Percentiles rank a stretch among this genome's conserved stretches.
These are phyloP conservation scores for Anastrepha obliqua DNA, from an alignment of 1,140 invertebrate genomes.

Conservation along the genomic window DNA sequence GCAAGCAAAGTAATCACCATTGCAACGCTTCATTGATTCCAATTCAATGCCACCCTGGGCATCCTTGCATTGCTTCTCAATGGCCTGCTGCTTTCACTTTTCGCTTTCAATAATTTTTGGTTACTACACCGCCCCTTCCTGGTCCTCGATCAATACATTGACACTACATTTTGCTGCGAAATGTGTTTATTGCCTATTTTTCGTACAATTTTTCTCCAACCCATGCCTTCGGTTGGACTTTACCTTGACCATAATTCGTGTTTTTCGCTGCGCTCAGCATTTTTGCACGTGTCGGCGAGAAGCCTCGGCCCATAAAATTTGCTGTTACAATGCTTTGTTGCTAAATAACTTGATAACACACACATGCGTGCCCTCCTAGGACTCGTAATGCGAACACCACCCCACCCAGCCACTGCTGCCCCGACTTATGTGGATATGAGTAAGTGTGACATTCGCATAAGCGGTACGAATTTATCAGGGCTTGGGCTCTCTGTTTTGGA, in stretches of 20 bases:
- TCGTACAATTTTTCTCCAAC: neutral
- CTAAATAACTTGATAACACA: neutral
- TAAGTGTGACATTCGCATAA: neutral
- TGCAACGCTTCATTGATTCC: conserved; percentile 29
- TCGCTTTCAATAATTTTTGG: neutral
- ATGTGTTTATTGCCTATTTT: conserved; percentile 12
- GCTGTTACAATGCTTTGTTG: neutral
- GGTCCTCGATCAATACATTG: neutral
- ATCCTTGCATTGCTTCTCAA: neutral
- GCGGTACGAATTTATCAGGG: conserved; percentile 11
- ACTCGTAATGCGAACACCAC: neutral
- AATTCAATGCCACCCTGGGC: neutral
- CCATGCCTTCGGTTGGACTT: neutral
- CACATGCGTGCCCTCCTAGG: neutral
- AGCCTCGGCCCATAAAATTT: conserved; percentile 14
- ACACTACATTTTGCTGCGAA: neutral
- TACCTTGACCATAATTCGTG: neutral
- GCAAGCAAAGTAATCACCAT: neutral
- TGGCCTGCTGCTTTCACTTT: conserved; percentile 10
- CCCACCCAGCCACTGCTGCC: neutral
- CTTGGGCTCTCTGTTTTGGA: neutral
- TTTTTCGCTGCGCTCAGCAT: conserved; percentile 45
- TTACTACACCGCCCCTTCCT: neutral
- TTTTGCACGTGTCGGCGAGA: conserved; percentile 12
- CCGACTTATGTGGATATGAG: neutral